Percentiles rank a stretch among this genome's conserved stretches.
Evolutionary conservation across 2,113 vertebrate species (phyloP).

Genomic region (Mesembrinibis cayennensis): DNA sequence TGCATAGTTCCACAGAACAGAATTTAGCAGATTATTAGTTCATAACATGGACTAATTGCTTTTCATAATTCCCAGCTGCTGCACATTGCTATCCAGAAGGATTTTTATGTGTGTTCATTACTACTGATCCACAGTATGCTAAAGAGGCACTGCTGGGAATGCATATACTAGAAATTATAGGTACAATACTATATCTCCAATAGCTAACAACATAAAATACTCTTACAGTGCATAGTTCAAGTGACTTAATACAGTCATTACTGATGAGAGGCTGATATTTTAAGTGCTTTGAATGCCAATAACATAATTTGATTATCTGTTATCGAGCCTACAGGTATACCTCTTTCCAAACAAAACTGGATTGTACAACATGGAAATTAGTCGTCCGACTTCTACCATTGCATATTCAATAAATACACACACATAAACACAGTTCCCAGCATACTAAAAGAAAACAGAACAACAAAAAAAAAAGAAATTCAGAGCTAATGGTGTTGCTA

Average conservation of each 20-base stretch:
- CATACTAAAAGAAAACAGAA: neutral
- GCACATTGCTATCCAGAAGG: neutral
- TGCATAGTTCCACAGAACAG: neutral
- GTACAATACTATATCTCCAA: neutral
- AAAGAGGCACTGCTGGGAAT: neutral
- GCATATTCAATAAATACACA: neutral
- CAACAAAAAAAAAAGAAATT: neutral
- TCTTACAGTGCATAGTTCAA: neutral
- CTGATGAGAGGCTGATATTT: neutral
- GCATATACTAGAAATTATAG: fast-evolving
- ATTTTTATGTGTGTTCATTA: neutral
- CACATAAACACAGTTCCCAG: neutral
- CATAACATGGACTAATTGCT: neutral
- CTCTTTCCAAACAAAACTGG: neutral
- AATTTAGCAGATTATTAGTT: neutral
- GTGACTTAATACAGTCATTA: neutral
- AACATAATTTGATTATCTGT: neutral
- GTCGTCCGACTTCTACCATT: neutral
- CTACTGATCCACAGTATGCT: neutral
- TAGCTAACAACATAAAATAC: neutral
- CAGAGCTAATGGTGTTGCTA: neutral
- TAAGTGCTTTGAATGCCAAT: neutral
- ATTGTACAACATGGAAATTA: neutral
- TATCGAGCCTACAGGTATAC: neutral
- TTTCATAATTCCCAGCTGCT: neutral